phyloP scores from a whole-genome alignment of 2,113 vertebrate genomes.

The Cathartes aura region DNA sequence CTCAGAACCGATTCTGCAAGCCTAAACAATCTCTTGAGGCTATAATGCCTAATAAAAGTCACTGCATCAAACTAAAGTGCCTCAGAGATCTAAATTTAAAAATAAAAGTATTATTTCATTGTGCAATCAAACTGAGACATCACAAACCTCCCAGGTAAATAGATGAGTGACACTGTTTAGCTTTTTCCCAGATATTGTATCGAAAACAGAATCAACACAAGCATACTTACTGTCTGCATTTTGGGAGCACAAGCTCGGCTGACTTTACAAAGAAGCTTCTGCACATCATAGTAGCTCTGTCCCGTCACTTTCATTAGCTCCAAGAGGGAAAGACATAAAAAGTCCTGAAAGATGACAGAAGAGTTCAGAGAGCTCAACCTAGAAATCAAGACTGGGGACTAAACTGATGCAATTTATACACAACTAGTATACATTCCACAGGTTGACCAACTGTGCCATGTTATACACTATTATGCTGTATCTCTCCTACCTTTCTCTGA shows the following conservation, averaged over 20 bases:
- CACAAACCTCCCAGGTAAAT: background rate
- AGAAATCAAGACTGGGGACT: background rate
- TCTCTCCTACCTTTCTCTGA: background rate
- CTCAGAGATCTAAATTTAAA: background rate
- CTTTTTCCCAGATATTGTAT: background rate
- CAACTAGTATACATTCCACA: background rate
- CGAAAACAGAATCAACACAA: background rate
- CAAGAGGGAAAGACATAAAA: constrained; percentile 79
- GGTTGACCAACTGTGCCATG: background rate
- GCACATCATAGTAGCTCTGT: constrained; percentile 75
- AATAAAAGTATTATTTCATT: background rate
- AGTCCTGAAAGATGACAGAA: constrained; percentile 72
- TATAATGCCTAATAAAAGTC: background rate
- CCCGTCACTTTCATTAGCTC: constrained; percentile 83
- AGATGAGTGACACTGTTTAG: background rate
- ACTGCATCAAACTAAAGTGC: background rate
- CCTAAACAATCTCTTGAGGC: background rate
- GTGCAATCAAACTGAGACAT: background rate
- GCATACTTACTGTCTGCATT: constrained; percentile 79
- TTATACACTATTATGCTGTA: background rate
- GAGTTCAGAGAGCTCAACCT: background rate
- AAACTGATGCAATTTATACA: background rate
- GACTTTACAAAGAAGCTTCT: constrained; percentile 75
- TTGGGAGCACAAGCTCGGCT: constrained; percentile 80
- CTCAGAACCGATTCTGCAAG: background rate